Conservation (phyloP, 2,113 vertebrate genomes). For the Sinocyclocheilus maitianheensis region DNA sequence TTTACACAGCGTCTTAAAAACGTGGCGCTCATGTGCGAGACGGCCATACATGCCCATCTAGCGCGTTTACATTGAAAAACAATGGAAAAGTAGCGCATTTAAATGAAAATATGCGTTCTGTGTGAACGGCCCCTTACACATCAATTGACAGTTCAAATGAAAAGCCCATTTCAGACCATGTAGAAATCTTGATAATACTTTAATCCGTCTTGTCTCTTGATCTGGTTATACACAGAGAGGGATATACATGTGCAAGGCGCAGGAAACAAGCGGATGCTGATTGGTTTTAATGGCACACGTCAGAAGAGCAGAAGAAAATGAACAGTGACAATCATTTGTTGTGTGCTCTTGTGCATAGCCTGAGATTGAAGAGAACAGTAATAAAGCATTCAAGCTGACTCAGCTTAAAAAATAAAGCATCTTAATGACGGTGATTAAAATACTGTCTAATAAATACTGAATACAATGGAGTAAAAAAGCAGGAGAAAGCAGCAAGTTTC, state of each 20-base stretch:
- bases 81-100: too few species aligned
- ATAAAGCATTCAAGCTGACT: conserved; percentile 1
- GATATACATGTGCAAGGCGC: neutral
- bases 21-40: too few species aligned
- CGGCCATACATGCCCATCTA: too few species aligned
- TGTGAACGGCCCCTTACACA: too few species aligned
- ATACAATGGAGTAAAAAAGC: neutral
- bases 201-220: conserved; percentile 33
- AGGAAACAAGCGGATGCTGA: neutral
- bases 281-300: neutral
- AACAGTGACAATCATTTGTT: conserved; percentile 1
- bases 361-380: conserved; percentile 31
- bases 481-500: conserved; percentile 7
- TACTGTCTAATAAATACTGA: conserved; percentile 30
- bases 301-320: conserved; percentile 1
- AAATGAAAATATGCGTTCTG: too few species aligned
- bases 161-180: neutral
- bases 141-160: neutral
- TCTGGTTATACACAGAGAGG: conserved; percentile 12
- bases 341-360: conserved; percentile 22
- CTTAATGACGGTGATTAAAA: conserved; percentile 3
- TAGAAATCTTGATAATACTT: conserved; percentile 43
- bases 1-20: too few species aligned
- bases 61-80: too few species aligned
- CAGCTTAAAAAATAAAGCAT: conserved; percentile 29